These are phyloP conservation scores for Pteropus rufus DNA, from an alignment of 2,797 vertebrate genomes.

Conservation along the genomic window DNA sequence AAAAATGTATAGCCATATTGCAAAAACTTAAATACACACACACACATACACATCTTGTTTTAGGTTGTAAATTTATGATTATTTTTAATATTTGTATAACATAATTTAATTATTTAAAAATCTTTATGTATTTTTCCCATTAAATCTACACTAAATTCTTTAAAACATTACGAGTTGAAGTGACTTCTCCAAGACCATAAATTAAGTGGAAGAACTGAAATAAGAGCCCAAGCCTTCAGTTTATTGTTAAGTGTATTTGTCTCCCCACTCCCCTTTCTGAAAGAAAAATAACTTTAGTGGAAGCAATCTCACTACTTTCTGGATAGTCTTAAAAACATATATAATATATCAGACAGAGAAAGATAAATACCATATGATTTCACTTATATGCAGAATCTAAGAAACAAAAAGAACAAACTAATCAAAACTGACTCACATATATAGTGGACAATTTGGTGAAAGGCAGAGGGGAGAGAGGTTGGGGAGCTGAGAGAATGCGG, in stretches of 20 bases:
- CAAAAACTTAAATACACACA: not conserved
- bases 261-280: not conserved
- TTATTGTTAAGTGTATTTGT: not conserved
- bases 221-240: rapidly evolving
- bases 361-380: no score
- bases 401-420: no score
- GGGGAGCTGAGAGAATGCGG: no score
- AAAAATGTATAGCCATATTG: not conserved
- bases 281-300: not conserved
- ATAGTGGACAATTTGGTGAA: no score
- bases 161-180: not conserved
- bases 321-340: not conserved
- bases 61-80: not conserved
- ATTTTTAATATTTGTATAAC: not conserved
- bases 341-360: no score
- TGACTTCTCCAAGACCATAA: not conserved
- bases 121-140: not conserved
- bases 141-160: not conserved
- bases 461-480: no score
- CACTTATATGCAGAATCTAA: no score
- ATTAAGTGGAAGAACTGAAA: not conserved
- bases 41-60: not conserved
- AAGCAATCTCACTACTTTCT: not conserved
- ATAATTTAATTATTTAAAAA: not conserved
- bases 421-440: no score